A percentile compares a stretch with the other conserved stretches of the same genome.
These are phyloP conservation scores for Micromys minutus DNA, from an alignment of 2,113 vertebrate species.

Conservation along the genomic window DNA sequence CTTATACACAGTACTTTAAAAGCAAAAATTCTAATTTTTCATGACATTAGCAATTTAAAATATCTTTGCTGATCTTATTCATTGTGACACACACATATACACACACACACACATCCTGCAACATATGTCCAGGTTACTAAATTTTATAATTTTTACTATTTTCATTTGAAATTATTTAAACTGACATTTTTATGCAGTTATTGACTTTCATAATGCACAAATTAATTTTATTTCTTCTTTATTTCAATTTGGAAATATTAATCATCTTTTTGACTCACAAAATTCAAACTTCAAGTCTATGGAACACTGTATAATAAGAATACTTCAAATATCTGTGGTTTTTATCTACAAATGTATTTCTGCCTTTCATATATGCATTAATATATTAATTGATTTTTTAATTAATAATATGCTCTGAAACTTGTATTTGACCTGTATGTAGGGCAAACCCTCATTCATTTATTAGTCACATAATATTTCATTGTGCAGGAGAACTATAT, in stretches of 20 bases:
- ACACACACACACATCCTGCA: background rate
- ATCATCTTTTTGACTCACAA: background rate
- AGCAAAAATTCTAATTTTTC: background rate
- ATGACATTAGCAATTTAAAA: slow-evolving; percentile 41
- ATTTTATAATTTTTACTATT: no score
- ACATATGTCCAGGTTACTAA: background rate
- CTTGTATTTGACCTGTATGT: background rate
- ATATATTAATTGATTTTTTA: background rate
- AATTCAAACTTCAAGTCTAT: background rate
- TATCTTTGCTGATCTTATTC: background rate
- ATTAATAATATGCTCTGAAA: background rate
- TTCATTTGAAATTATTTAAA: slow-evolving; percentile 37
- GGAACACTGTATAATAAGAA: background rate
- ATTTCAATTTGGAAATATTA: background rate
- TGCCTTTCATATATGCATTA: background rate
- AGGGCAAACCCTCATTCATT: background rate
- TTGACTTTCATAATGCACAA: background rate
- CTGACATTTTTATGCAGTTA: slow-evolving; percentile 1
- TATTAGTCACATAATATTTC: background rate
- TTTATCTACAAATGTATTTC: background rate
- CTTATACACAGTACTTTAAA: background rate
- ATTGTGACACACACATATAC: no score
- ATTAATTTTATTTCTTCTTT: background rate
- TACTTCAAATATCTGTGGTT: background rate
- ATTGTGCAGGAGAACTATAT: background rate